A percentile compares a stretch with the other conserved stretches of the same genome.
phyloP scores from a whole-genome alignment of 2,113 vertebrate species.

The Trinectes maculatus region DNA sequence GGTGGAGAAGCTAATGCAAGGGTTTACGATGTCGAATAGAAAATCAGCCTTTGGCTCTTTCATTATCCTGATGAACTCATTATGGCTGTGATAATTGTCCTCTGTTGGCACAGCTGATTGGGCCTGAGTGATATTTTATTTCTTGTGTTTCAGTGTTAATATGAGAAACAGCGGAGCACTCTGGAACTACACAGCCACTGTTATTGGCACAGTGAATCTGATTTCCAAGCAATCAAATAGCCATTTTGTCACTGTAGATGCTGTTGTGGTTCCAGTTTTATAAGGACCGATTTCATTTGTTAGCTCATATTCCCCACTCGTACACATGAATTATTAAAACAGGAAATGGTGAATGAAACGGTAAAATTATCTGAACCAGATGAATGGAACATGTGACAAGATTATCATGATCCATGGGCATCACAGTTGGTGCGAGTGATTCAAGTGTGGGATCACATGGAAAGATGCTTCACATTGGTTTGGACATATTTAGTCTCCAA shows the following conservation, averaged over 20 bases:
- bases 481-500: conserved; percentile 25
- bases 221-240: conserved; percentile 20
- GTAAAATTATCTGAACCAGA: conserved; percentile 21
- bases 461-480: conserved; percentile 21
- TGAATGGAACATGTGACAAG: conserved; percentile 35
- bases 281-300: conserved; percentile 24
- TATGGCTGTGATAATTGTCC: conserved; percentile 70
- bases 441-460: conserved; percentile 36
- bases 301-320: conserved; percentile 11
- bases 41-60: conserved; percentile 60
- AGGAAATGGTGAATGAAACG: neutral
- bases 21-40: conserved; percentile 64
- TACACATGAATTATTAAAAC: conserved; percentile 19
- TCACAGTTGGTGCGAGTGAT: conserved; percentile 25
- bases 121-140: conserved; percentile 58
- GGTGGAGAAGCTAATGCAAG: conserved; percentile 53
- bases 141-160: conserved; percentile 31
- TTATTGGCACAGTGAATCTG: conserved; percentile 24
- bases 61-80: conserved; percentile 76
- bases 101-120: conserved; percentile 59
- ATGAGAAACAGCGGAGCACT: conserved; percentile 10
- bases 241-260: conserved; percentile 26
- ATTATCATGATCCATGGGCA: conserved; percentile 40
- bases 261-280: conserved; percentile 37
- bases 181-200: conserved; percentile 5